Percentiles rank a stretch among this genome's conserved stretches.
These are phyloP conservation scores for Trochalopteron elliotii DNA, from an alignment of 2,113 vertebrate species.

Conservation along the genomic window DNA sequence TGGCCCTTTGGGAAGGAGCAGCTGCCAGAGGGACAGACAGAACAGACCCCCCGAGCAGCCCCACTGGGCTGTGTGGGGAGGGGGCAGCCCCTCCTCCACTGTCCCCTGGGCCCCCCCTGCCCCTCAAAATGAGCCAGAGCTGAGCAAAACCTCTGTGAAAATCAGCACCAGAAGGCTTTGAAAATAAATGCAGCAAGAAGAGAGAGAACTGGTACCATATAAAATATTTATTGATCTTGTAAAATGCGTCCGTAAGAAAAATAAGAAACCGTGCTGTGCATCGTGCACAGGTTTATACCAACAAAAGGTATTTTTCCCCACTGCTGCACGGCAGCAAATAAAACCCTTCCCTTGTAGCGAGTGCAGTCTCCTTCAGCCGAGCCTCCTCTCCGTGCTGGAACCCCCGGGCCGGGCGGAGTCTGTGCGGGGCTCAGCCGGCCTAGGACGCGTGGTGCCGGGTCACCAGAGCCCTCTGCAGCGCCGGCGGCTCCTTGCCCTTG, in stretches of 20 bases:
- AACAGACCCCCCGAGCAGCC: neutral
- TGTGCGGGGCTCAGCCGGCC: neutral
- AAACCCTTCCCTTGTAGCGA: neutral
- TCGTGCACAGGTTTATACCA: conserved; percentile 40
- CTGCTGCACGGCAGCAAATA: conserved; percentile 81
- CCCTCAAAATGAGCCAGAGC: accelerated
- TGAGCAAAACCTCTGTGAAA: neutral
- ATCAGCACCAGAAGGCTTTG: neutral
- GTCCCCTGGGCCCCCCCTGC: neutral
- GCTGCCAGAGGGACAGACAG: neutral
- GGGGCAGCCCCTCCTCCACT: neutral
- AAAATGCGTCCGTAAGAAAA: conserved; percentile 54
- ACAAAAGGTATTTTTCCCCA: conserved; percentile 51
- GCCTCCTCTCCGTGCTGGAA: neutral
- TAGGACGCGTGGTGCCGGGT: conserved; percentile 81
- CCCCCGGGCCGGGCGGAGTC: neutral
- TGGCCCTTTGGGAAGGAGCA: neutral
- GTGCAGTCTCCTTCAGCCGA: neutral
- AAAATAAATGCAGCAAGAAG: neutral
- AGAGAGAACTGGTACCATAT: neutral
- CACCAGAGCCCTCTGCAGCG: conserved; percentile 53
- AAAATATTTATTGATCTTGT: conserved; percentile 78
- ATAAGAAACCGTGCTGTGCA: conserved; percentile 45
- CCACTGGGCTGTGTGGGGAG: neutral
- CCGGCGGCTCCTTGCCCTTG: neutral